A percentile compares a stretch with the other conserved stretches of the same genome.
Evolutionary conservation across 2,113 vertebrate genomes (phyloP).

Genomic region (Strix aluco): DNA sequence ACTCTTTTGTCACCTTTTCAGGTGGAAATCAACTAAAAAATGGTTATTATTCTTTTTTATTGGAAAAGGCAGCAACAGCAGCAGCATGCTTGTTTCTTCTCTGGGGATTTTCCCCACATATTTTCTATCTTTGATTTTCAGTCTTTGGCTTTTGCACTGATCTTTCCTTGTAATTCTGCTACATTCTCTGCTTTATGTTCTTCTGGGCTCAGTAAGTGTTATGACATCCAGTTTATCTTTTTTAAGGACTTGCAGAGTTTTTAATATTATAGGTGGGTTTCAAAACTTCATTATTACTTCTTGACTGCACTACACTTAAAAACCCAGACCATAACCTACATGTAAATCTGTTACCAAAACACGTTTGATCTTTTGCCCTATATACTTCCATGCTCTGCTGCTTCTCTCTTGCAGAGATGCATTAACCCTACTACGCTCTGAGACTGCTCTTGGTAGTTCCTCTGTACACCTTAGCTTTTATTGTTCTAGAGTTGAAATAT

Average conservation of each 20-base stretch:
- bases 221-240: neutral
- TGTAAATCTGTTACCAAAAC: neutral
- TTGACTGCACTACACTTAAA: neutral
- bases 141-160: neutral
- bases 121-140: neutral
- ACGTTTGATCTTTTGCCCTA: neutral
- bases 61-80: neutral
- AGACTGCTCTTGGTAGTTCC: neutral
- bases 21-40: slow-evolving; percentile 18
- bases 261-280: neutral
- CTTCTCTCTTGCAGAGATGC: neutral
- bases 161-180: neutral
- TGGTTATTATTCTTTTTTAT: neutral
- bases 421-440: neutral
- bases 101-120: neutral
- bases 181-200: neutral
- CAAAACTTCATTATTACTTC: neutral
- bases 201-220: neutral
- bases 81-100: neutral
- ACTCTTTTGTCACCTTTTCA: slow-evolving; percentile 16
- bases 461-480: neutral
- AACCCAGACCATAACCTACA: neutral
- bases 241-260: neutral
- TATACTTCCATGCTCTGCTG: neutral
- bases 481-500: neutral